Percentiles rank a stretch among this genome's conserved stretches.
These are phyloP conservation scores for Thryonomys swinderianus DNA, from an alignment of 2,113 vertebrate genomes.

Conservation along the genomic window DNA sequence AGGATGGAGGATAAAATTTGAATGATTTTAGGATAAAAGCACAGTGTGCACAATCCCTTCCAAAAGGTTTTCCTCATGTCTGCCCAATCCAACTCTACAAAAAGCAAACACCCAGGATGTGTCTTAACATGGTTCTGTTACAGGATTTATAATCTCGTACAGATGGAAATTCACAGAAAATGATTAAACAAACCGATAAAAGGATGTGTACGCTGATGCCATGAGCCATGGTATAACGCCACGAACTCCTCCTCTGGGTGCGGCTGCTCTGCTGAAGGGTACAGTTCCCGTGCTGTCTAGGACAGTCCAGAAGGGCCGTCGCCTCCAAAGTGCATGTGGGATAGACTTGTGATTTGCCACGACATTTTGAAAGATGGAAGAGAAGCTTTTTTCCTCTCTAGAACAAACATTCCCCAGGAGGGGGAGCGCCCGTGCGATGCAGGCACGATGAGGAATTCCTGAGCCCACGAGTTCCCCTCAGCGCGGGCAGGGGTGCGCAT, in stretches of 20 bases:
- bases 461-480: background rate
- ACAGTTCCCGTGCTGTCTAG: too few species aligned
- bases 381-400: background rate
- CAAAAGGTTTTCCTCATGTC: constrained; percentile 8
- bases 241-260: background rate
- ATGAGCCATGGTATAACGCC: background rate
- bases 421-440: background rate
- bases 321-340: fast-evolving
- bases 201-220: background rate
- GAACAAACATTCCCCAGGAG: background rate
- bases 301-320: background rate
- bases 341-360: background rate
- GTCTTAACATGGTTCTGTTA: background rate
- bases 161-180: background rate
- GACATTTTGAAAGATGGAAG: background rate
- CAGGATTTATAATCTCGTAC: background rate
- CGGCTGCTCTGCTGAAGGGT: background rate
- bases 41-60: background rate
- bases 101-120: background rate
- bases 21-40: background rate
- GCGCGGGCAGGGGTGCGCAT: background rate
- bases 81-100: background rate
- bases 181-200: background rate
- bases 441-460: background rate
- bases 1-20: constrained; percentile 26